Base-by-base conservation (phyloP, 2,797 vertebrate genomes). In the Enteromius viviparus region DNA sequence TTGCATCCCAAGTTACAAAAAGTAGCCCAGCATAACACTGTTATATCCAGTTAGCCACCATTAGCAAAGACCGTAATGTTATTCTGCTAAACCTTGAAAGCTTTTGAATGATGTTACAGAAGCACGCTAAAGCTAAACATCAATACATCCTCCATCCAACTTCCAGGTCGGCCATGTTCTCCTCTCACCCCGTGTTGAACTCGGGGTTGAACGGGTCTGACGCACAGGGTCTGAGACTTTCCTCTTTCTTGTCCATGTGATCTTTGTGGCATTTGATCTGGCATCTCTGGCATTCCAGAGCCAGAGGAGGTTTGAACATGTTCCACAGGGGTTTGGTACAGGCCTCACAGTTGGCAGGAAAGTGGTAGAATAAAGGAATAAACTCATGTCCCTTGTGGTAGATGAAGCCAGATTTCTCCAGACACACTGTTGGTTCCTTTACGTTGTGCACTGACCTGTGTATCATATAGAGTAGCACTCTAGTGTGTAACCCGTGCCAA, bases 381-480 rank as follows among this genome's bases (percentile, higher is more conserved):
- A 96, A 96, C 85, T 96, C 95, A 83, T 96, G 96, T 88, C 96
- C 95, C 90, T 96, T 96, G 93, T 96, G 95, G 89, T 94, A 95
- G 91, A 96, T 95, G 78, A 94, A 96, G 90, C 95, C 96, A 19
- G 95, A 96, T 85, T 96, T 96, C 87, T 96, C 96, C 85, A 92
- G 93, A 66, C 74, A 81, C 45, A 84, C 53, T 55, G 88, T 75
- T 49, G 87, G 76, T 68, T 87, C 87, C 84, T 66, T 82, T 53
- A 66, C 34, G 81, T 64, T 82, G 86, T 80, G 79, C 55, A 40
- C 66, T 81, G 81, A 77, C 88, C 88, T 89, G 88, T 86, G 85
- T 89, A 78, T 89, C 82, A 89, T 87, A 89, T 86, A 89, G 80
- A 89, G 85, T 83, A 84, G 76, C 62, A 79, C 85, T 89, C 86